phyloP scores from a whole-genome alignment of 1,140 invertebrate genomes.

The Drosophila ananassae region DNA sequence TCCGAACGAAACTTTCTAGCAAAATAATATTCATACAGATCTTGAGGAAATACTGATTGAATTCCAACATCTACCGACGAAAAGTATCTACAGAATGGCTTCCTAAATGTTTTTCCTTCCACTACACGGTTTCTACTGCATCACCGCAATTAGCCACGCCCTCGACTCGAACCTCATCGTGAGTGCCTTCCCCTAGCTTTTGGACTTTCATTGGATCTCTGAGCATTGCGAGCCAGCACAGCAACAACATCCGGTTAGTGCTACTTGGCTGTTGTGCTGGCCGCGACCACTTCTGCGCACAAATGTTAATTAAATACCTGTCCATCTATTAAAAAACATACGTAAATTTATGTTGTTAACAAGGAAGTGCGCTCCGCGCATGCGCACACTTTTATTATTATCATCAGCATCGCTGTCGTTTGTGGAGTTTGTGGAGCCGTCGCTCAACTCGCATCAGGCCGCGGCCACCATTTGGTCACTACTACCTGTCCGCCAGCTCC shows the following conservation, averaged over 20 bases:
- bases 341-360: conserved; percentile 82
- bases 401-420: conserved; percentile 49
- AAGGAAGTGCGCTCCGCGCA: conserved; percentile 75
- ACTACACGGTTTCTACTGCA: neutral
- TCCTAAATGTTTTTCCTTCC: conserved; percentile 30
- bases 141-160: conserved; percentile 27
- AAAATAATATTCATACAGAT: too few species aligned
- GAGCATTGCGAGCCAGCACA: conserved; percentile 14
- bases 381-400: conserved; percentile 81
- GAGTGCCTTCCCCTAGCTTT: conserved; percentile 12
- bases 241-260: conserved; percentile 60
- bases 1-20: neutral
- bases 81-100: conserved; percentile 9
- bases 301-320: conserved; percentile 82
- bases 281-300: conserved; percentile 32
- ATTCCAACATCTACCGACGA: conserved; percentile 2
- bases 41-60: too few species aligned
- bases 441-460: conserved; percentile 49
- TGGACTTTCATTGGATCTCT: conserved; percentile 17
- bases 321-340: conserved; percentile 78
- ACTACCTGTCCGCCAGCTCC: conserved; percentile 21
- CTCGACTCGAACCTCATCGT: conserved; percentile 23
- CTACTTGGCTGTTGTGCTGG: conserved; percentile 11
- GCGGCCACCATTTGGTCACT: conserved; percentile 58
- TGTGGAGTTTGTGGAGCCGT: conserved; percentile 20